Evolutionary conservation across 2,888 invertebrate species (phyloP).

Genomic region (Hedya salicella): DNA sequence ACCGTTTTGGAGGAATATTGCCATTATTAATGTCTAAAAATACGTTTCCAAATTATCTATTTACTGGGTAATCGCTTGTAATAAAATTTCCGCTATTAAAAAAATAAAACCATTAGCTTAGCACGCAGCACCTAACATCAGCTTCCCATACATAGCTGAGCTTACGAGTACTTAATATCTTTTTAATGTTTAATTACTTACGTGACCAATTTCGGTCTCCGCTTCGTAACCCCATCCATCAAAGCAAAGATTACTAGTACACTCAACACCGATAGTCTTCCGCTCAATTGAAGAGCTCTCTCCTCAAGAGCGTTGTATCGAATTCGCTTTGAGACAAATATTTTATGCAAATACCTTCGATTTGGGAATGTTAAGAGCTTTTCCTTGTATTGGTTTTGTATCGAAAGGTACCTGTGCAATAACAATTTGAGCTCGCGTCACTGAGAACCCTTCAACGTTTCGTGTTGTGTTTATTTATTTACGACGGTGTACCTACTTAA

Average conservation of each 20-base stretch:
- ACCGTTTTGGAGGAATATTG: too few relatives aligned
- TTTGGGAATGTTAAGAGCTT: constrained; percentile 40
- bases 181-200: background rate
- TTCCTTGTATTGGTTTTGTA: constrained; percentile 41
- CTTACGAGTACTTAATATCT: too few relatives aligned
- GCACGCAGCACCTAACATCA: too few relatives aligned
- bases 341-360: constrained; percentile 40
- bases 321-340: constrained; percentile 36
- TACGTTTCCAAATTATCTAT: too few relatives aligned
- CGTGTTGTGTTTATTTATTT: constrained; percentile 1
- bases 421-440: constrained; percentile 14
- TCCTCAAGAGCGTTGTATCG: constrained; percentile 26
- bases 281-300: constrained; percentile 11
- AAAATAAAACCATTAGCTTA: too few relatives aligned
- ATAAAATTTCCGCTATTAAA: too few relatives aligned
- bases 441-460: background rate
- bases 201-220: too few relatives aligned
- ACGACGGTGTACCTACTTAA: background rate
- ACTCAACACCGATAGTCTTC: constrained; percentile 1
- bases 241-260: constrained; percentile 15
- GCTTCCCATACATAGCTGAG: too few relatives aligned
- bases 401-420: constrained; percentile 26
- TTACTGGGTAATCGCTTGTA: too few relatives aligned
- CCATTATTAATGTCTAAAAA: too few relatives aligned
- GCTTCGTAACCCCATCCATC: background rate